Evolutionary conservation across 2,888 invertebrate genomes (phyloP).

Genomic region (Troilus luridus): DNA sequence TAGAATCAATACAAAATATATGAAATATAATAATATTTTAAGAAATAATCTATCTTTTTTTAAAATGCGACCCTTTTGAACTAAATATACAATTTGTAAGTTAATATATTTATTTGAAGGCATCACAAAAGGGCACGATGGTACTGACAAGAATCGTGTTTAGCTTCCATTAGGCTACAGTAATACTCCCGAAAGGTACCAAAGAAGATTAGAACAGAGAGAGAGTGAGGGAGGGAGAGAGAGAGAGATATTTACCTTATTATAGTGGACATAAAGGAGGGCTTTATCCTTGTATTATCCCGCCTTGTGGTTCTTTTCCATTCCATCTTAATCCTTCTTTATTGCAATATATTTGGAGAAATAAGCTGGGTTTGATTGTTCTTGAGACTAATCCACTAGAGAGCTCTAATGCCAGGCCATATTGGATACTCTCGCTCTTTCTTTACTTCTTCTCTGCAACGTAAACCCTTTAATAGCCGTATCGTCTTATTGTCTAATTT

Average conservation of each 20-base stretch:
- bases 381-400: not conserved
- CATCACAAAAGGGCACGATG: not conserved
- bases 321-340: not conserved
- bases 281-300: not conserved
- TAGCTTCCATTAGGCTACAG: not conserved
- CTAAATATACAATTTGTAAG: not conserved
- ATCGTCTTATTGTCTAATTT: no score
- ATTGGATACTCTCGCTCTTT: not conserved
- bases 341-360: not conserved
- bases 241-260: conserved; percentile 2
- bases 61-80: not conserved
- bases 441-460: not conserved
- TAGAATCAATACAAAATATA: no score
- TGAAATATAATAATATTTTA: no score
- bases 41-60: no score
- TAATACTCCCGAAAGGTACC: not conserved
- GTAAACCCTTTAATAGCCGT: no score
- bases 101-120: not conserved
- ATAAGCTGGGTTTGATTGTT: not conserved
- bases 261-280: not conserved
- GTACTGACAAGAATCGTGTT: not conserved
- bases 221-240: not conserved
- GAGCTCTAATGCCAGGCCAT: not conserved
- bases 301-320: not conserved
- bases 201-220: not conserved